Conservation (phyloP, 2,113 vertebrate genomes). For the Xenus cinereus region DNA sequence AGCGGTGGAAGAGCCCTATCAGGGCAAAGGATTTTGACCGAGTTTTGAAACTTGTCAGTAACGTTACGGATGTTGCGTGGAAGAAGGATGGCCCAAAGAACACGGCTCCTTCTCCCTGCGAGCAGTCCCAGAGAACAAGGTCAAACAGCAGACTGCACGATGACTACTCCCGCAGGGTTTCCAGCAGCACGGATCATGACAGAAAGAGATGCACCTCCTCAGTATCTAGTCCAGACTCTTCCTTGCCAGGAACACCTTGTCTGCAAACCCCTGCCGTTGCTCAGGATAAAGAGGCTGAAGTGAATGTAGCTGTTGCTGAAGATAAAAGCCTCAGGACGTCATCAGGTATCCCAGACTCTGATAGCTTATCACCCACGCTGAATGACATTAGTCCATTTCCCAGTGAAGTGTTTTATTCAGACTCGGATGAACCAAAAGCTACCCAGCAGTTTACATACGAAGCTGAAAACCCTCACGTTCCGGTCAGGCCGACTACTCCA, state of each 20-base stretch:
- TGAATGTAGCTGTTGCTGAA: slow-evolving; percentile 2
- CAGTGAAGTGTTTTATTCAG: slow-evolving; percentile 52
- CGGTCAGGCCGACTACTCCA: slow-evolving; percentile 66
- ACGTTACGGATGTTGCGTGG: slow-evolving; percentile 80
- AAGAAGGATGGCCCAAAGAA: slow-evolving; percentile 67
- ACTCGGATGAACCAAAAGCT: neutral
- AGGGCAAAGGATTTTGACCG: slow-evolving; percentile 81
- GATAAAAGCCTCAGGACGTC: neutral
- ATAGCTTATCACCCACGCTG: neutral
- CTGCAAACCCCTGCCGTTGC: neutral
- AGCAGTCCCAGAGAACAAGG: slow-evolving; percentile 42
- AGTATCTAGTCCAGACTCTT: slow-evolving; percentile 7
- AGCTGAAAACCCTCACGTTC: neutral
- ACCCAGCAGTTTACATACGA: slow-evolving; percentile 14
- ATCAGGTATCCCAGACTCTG: neutral
- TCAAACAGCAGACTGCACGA: slow-evolving; percentile 85
- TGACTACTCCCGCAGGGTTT: slow-evolving; percentile 89
- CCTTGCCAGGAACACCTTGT: neutral
- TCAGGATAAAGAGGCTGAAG: neutral
- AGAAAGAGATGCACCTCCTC: slow-evolving; percentile 71
- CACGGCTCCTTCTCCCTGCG: neutral
- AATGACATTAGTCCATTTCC: slow-evolving; percentile 23
- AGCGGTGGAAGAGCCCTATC: slow-evolving; percentile 76
- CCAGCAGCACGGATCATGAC: slow-evolving; percentile 73
- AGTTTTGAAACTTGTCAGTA: slow-evolving; percentile 85